Evolutionary conservation across 2,113 vertebrate genomes (phyloP).

Genomic region (Pteropus alecto): DNA sequence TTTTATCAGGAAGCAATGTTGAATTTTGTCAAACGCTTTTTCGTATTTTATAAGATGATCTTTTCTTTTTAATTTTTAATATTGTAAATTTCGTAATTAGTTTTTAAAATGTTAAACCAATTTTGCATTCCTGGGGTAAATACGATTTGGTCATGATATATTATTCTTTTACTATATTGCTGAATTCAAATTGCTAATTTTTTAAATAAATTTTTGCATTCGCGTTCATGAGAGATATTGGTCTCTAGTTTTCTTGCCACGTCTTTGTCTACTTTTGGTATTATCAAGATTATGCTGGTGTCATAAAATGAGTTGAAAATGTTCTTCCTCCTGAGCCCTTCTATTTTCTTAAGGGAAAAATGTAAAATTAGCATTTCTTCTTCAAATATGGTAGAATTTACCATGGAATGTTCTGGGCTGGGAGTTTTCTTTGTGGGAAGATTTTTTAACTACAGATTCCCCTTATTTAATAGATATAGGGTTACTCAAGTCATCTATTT

Average conservation of each 20-base stretch:
- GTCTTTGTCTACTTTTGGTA: not conserved
- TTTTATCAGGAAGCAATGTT: not conserved
- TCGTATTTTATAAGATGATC: not conserved
- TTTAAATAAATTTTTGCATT: not conserved
- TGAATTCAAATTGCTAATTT: not conserved
- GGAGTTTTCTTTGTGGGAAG: not conserved
- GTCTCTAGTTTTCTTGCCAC: not conserved
- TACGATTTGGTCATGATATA: not conserved
- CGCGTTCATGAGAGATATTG: not conserved
- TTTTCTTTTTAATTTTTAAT: not conserved
- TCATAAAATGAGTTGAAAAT: not conserved
- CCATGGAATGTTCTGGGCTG: not conserved
- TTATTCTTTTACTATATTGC: not conserved
- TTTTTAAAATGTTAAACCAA: not conserved
- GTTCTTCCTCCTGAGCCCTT: not conserved
- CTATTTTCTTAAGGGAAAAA: not conserved
- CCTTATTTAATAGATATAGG: not conserved
- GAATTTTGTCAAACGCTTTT: not conserved
- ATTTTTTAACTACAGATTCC: not conserved
- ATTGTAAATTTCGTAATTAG: not conserved
- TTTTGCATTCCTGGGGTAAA: not conserved
- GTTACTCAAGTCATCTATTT: not conserved
- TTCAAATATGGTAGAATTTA: not conserved
- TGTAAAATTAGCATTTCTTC: not conserved
- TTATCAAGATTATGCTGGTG: not conserved